Evolutionary conservation across 1,140 invertebrate species (phyloP), one percentile per base, ranked within the genome.

Genomic region (Drosophila mauritiana): DNA sequence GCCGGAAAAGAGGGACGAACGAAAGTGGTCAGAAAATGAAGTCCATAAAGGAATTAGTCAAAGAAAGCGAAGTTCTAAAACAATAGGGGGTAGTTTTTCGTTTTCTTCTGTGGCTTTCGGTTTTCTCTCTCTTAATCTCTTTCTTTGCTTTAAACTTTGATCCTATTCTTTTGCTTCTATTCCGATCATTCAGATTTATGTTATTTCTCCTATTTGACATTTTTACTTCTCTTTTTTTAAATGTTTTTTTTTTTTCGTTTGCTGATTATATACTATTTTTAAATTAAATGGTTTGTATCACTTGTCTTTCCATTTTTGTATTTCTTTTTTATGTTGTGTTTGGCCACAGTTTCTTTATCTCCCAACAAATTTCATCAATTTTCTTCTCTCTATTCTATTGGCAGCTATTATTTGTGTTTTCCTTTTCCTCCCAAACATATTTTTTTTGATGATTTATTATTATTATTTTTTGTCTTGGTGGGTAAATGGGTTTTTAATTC

Each of bases 401-500:
- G 25, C 36, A 58, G 53, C 51, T 31, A 54, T n/a, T 34, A 34
- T 42, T 57, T 62, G 4, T 57, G 34, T 61, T 17, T 55, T 34
- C 22, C 12, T 27, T 53, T 25, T 48, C 6, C 46, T 11, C 25
- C n/a, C 13, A 10, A 13, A 10, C 43, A 39, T n/a, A 17, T 39
- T 54, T 31, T 13, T 22, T 39, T 34, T 59, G 8, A n/a, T 40
- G 36, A 17, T 22, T 31, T 17, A 11, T 40, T 17, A 31, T 20
- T 13, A n/a, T 27, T 22, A 11, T 17, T 56, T 56, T 55, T 61
- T 22, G 25, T 20, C 34, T 31, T 42, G 53, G 31, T 62, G 36
- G 13, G 25, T 31, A 49, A 49, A 49, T 49, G 25, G 15, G 27
- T 31, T 61, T 61, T 61, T 61, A 61, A 61, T 62, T 62, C 40